Evolutionary conservation across 2,113 vertebrate species (phyloP), one percentile per base, ranked within the genome.

Genomic region (Anolis carolinensis): DNA sequence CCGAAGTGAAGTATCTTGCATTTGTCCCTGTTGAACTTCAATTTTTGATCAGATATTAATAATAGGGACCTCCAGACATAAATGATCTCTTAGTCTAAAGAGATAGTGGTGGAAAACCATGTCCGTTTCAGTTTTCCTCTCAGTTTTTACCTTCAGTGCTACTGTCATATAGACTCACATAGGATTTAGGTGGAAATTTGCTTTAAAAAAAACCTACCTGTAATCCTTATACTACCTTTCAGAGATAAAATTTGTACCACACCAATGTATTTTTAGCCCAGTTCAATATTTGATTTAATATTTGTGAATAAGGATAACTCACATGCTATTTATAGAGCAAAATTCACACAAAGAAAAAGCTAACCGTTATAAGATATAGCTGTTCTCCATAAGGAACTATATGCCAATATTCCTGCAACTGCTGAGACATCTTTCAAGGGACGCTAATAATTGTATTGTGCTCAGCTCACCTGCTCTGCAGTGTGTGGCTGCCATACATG

Each of bases 401-500:
- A 21, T 20, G 39, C 62, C 48, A 36, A 34, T 23, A 44, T 67
- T 82, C 16, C 21, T 36, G 85, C 88, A 83, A 39, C n/a, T 25
- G 82, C 20, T 34, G 70, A 70, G 77, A 70, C 79, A n/a, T 71
- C 44, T 55, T 52, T 27, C 4, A 81, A 82, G 84, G 63, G 79
- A 87, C 5, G 30, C 44, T 44, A 85, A 27, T 52, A 63, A 76
- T 88, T 13, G 18, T 20, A 4, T 1, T 3, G 1, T 0, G 8
- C 9, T 59, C 70, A 11, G 85, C 97, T 98, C 94, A 99, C 98
- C 98, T 98, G 97, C 92, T 97, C 82, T 98, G 98, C 93, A 96
- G 82, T 87, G 97, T 93, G 88, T 97, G 93, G 95, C 94, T 96
- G 93, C 96, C 96, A 88, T 97, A 97, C 84, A 95, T 91, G 4